These are phyloP conservation scores for Mesorhabditis spiculigera DNA, from an alignment of 2,888 invertebrate species.

Conservation along the genomic window DNA sequence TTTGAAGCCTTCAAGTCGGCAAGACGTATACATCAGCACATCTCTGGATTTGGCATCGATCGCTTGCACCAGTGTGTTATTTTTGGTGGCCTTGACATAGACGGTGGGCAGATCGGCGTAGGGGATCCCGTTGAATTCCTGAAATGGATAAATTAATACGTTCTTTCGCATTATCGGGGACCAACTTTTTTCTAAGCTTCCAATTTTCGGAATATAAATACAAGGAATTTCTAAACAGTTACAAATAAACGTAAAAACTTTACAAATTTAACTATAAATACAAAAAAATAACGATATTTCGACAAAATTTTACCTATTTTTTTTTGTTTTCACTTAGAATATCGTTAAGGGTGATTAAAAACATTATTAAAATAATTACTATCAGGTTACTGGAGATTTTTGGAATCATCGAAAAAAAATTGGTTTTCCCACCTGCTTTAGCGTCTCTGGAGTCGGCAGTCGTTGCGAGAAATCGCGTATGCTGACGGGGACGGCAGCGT, in stretches of 20 bases:
- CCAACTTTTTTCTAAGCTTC: background rate
- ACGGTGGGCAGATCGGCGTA: slow-evolving; percentile 73
- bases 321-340: too few species aligned
- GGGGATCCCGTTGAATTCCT: slow-evolving; percentile 46
- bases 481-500: slow-evolving; percentile 36
- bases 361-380: too few species aligned
- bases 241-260: too few species aligned
- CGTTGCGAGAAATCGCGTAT: slow-evolving; percentile 38
- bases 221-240: too few species aligned
- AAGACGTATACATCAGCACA: slow-evolving; percentile 51
- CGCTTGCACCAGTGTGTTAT: slow-evolving; percentile 81
- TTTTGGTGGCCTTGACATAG: slow-evolving; percentile 77
- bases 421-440: slow-evolving; percentile 24
- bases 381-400: too few species aligned
- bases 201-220: too few species aligned
- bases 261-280: background rate
- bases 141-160: slow-evolving; percentile 7
- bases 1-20: slow-evolving; percentile 86
- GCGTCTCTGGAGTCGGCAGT: slow-evolving; percentile 48
- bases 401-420: background rate
- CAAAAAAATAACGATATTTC: background rate
- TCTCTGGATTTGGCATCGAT: slow-evolving; percentile 67
- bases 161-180: too few species aligned
- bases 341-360: background rate
- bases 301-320: background rate